Percentiles rank a stretch among this genome's conserved stretches.
phyloP scores from a whole-genome alignment of 2,888 invertebrate genomes.

The Hyalella azteca region DNA sequence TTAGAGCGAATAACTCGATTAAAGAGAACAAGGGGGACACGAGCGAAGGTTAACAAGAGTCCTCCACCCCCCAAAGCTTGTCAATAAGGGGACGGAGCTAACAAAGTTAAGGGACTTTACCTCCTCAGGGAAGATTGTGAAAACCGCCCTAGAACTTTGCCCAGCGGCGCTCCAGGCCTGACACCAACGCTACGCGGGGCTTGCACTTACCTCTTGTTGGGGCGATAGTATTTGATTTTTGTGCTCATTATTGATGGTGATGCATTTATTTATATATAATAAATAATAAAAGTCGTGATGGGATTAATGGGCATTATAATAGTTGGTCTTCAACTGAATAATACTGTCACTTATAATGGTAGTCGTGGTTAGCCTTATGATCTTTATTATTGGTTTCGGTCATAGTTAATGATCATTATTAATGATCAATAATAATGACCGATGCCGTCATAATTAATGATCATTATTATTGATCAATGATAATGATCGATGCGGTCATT shows the following conservation, averaged over 20 bases:
- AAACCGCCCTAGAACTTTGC: neutral
- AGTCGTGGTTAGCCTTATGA: too few species aligned
- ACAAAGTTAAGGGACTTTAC: neutral
- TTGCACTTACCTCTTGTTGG: neutral
- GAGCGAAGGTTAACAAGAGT: neutral
- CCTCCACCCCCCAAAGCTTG: neutral
- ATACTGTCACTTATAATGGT: too few species aligned
- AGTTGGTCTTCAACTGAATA: neutral
- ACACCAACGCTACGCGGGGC: neutral
- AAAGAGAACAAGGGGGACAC: neutral
- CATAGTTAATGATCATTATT: too few species aligned
- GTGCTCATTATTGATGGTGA: too few species aligned
- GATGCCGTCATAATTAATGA: too few species aligned
- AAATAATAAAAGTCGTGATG: neutral
- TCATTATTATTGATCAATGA: too few species aligned
- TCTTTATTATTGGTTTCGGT: too few species aligned
- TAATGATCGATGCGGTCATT: too few species aligned
- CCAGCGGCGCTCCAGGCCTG: neutral
- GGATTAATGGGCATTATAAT: neutral
- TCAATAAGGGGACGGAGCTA: neutral
- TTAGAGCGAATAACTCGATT: constrained; percentile 17
- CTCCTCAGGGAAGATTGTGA: constrained; percentile 2
- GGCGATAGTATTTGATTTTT: neutral
- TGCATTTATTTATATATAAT: neutral
- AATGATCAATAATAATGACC: too few species aligned